Percentiles rank a stretch among this genome's conserved stretches.
Evolutionary conservation across 2,888 invertebrate species (phyloP).

Genomic region (Tuberolachnus salignus): DNA sequence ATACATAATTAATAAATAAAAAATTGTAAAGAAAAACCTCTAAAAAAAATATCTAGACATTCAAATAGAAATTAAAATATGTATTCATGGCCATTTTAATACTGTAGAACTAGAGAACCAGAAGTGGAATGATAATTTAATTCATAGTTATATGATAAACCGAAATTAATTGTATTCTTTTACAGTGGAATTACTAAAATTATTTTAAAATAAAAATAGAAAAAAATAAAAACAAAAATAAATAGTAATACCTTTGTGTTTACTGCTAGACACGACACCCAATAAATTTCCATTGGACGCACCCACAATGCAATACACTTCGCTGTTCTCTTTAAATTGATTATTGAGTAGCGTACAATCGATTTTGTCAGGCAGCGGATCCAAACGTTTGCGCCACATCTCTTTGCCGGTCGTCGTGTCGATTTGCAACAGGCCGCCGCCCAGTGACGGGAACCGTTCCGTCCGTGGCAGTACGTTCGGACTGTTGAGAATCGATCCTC

Average conservation of each 20-base stretch:
- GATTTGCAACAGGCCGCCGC: constrained; percentile 42
- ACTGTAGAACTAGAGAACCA: no score
- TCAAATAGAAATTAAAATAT: no score
- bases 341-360: constrained; percentile 47
- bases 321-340: constrained; percentile 20
- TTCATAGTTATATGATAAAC: no score
- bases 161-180: no score
- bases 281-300: constrained; percentile 35
- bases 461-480: constrained; percentile 42
- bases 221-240: no score
- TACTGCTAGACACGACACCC: constrained; percentile 34
- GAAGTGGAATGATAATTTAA: no score
- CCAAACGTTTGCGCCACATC: constrained; percentile 41
- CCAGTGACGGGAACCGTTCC: constrained; percentile 36
- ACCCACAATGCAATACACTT: constrained; percentile 42
- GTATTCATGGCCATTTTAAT: no score
- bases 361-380: constrained; percentile 38
- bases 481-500: constrained; percentile 49
- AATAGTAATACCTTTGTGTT: constrained; percentile 40
- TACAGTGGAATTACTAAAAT: not conserved
- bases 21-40: no score
- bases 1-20: no score
- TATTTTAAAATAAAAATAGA: not conserved
- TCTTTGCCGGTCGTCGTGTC: constrained; percentile 30
- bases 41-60: no score